Evolutionary conservation across 64 coral and sea anemone genomes (phyloP).

Genomic region (Astreopora myriophthalma): DNA sequence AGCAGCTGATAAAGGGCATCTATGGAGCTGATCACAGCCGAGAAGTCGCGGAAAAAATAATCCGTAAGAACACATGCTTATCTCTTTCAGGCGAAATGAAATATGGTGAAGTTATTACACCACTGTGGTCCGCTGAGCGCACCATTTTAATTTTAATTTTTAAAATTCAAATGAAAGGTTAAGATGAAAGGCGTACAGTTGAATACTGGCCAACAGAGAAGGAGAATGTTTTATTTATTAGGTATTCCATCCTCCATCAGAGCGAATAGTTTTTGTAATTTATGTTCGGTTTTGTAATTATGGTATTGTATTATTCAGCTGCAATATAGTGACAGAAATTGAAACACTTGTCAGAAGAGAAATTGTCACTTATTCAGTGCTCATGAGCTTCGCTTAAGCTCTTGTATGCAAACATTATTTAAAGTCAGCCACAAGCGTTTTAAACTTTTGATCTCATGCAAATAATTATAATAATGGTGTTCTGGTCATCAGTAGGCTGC

Average conservation of each 20-base stretch:
- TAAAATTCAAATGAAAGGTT: not conserved
- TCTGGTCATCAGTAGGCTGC: too few species aligned
- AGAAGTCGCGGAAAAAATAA: not conserved
- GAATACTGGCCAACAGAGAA: not conserved
- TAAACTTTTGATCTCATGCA: too few species aligned
- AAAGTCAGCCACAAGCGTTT: too few species aligned
- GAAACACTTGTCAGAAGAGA: too few species aligned
- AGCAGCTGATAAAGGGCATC: not conserved
- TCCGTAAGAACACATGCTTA: not conserved
- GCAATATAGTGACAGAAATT: too few species aligned
- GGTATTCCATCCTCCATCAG: not conserved
- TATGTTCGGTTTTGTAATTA: too few species aligned
- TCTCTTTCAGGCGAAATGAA: not conserved
- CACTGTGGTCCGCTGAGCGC: not conserved
- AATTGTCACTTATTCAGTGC: too few species aligned
- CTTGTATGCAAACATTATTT: too few species aligned
- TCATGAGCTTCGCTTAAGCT: too few species aligned
- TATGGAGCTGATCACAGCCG: not conserved
- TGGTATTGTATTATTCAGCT: too few species aligned
- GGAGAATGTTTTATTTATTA: slow-evolving; percentile 45
- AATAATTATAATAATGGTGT: too few species aligned
- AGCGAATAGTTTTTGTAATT: not conserved
- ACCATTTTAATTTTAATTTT: not conserved
- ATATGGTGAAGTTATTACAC: not conserved
- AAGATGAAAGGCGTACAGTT: not conserved